These are phyloP conservation scores for Australoheros scitulus DNA, from an alignment of 2,113 vertebrate genomes.

Conservation along the genomic window DNA sequence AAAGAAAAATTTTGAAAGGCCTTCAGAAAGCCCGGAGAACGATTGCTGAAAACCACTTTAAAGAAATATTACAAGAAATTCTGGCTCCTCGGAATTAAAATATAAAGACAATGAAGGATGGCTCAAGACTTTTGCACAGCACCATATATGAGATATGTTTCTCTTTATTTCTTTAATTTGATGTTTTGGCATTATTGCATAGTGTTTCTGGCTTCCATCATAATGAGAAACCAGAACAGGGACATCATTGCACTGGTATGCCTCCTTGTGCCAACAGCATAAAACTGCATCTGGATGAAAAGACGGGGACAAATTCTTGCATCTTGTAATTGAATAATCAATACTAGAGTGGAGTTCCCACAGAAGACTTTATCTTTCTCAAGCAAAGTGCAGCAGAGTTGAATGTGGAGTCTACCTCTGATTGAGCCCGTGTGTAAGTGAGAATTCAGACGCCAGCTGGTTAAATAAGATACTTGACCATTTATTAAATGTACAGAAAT, in stretches of 20 bases:
- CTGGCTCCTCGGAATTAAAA: not conserved
- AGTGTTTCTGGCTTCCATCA: not conserved
- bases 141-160: not conserved
- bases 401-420: not conserved
- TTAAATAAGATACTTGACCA: constrained; percentile 71
- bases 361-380: not conserved
- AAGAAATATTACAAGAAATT: rapidly evolving
- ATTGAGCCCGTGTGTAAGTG: constrained; percentile 8
- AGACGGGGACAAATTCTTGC: not conserved
- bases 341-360: not conserved
- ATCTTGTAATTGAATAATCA: constrained; percentile 2
- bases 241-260: constrained; percentile 7
- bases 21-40: not conserved
- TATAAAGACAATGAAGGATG: not conserved
- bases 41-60: too few species aligned
- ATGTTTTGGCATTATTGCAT: not conserved
- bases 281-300: constrained; percentile 49
- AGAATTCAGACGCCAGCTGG: constrained; percentile 53
- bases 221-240: not conserved
- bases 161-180: not conserved
- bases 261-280: constrained; percentile 35
- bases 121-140: not conserved
- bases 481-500: constrained; percentile 82
- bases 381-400: not conserved
- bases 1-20: not conserved